A percentile compares a stretch with the other conserved stretches of the same genome.
These are phyloP conservation scores for Lucinisca nassula DNA, from an alignment of 2,888 invertebrate genomes.

Conservation along the genomic window DNA sequence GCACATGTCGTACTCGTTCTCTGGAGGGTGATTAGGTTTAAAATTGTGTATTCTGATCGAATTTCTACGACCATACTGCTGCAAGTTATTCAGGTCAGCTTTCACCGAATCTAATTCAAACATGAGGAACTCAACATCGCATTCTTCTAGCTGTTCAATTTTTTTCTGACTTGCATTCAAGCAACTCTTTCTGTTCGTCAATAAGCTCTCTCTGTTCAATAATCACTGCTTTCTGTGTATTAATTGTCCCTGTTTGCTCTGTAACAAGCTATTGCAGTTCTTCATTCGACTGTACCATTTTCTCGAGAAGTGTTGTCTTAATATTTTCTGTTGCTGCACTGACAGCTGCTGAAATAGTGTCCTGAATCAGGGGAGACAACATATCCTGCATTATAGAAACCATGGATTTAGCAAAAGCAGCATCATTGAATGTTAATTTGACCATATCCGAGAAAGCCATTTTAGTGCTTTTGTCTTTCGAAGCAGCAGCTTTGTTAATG, in stretches of 20 bases:
- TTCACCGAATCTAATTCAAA: background rate
- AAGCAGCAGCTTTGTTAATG: background rate
- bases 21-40: background rate
- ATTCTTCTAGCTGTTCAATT: background rate
- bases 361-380: background rate
- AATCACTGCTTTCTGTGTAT: background rate
- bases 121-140: background rate
- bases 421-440: background rate
- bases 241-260: background rate
- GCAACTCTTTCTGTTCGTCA: background rate
- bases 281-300: background rate
- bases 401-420: background rate
- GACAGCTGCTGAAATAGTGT: background rate
- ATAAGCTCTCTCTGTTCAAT: background rate
- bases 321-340: background rate
- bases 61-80: background rate
- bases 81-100: background rate
- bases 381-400: background rate
- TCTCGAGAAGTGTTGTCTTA: background rate
- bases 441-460: background rate
- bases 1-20: background rate
- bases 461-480: background rate
- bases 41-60: background rate
- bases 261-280: background rate
- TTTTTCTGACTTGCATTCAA: background rate